Evolutionary conservation across 2,797 vertebrate species (phyloP).

Genomic region (Mormyrus proboscirostris): DNA sequence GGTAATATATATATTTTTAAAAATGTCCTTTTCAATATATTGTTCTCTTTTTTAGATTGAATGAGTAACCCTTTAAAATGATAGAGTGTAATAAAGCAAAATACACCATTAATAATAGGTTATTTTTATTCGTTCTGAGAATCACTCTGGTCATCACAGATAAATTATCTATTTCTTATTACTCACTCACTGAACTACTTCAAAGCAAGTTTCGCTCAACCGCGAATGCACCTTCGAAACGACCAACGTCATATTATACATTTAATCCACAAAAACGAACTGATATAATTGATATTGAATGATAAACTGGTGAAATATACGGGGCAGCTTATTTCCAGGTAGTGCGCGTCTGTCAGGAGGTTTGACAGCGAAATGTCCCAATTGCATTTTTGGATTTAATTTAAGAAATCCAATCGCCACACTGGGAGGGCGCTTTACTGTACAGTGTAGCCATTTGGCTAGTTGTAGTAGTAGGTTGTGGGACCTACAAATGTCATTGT

Average conservation of each 20-base stretch:
- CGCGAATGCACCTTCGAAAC: neutral
- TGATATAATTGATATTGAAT: neutral
- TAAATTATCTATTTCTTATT: neutral
- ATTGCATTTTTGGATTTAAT: conserved; percentile 37
- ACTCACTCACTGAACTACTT: neutral
- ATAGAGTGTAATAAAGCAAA: neutral
- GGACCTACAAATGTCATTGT: neutral
- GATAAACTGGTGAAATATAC: neutral
- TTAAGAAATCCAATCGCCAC: conserved; percentile 57
- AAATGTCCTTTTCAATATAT: neutral
- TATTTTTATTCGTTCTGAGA: neutral
- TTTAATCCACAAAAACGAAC: neutral
- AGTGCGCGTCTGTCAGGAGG: conserved; percentile 35
- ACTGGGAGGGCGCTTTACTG: conserved; percentile 46
- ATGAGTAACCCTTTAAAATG: neutral
- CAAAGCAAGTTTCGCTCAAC: neutral
- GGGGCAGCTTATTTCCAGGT: neutral
- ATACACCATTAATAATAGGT: neutral
- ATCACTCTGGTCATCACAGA: neutral
- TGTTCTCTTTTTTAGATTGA: neutral
- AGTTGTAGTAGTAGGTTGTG: conserved; percentile 43
- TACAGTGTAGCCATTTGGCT: conserved; percentile 36
- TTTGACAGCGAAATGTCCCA: conserved; percentile 33
- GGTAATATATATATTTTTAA: neutral
- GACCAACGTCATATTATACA: neutral